Conservation (phyloP, 2,797 vertebrate genomes). For the Paguma larvata region DNA sequence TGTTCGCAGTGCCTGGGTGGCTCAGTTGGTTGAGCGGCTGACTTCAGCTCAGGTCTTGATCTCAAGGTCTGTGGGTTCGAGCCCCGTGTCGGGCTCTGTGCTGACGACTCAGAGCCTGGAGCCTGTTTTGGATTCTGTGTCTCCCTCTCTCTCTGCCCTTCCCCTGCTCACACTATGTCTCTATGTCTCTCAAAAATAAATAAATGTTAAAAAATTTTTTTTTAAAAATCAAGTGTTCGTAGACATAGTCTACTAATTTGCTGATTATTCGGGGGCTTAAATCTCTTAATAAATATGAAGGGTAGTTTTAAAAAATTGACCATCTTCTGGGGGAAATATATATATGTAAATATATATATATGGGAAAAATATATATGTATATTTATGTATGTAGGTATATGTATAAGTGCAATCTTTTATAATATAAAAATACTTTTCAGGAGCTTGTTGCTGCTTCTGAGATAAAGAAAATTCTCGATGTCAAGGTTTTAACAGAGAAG, state of each 20-base stretch:
- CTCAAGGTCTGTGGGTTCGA: too few relatives aligned
- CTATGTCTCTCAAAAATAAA: too few relatives aligned
- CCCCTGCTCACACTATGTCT: too few relatives aligned
- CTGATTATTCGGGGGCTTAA: not conserved
- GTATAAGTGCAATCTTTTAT: not conserved
- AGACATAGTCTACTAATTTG: conserved; percentile 2
- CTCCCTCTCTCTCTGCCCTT: too few relatives aligned
- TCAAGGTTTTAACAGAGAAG: conserved; percentile 5
- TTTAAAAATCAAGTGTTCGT: not conserved
- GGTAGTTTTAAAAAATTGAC: not conserved
- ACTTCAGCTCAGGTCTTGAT: too few relatives aligned
- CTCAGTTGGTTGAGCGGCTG: too few relatives aligned
- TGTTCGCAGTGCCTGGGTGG: not conserved
- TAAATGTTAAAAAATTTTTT: too few relatives aligned
- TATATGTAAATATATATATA: not conserved
- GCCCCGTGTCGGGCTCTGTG: too few relatives aligned
- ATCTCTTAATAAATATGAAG: conserved; percentile 9
- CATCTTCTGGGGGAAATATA: not conserved
- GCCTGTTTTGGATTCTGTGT: too few relatives aligned
- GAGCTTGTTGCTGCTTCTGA: conserved; percentile 15
- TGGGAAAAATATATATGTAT: not conserved
- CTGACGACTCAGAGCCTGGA: too few relatives aligned
- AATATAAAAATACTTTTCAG: conserved; percentile 51
- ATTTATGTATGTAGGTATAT: not conserved
- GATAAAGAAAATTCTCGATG: not conserved